Base-by-base conservation (phyloP, 2,113 vertebrate genomes). In the Melierax canorus region DNA sequence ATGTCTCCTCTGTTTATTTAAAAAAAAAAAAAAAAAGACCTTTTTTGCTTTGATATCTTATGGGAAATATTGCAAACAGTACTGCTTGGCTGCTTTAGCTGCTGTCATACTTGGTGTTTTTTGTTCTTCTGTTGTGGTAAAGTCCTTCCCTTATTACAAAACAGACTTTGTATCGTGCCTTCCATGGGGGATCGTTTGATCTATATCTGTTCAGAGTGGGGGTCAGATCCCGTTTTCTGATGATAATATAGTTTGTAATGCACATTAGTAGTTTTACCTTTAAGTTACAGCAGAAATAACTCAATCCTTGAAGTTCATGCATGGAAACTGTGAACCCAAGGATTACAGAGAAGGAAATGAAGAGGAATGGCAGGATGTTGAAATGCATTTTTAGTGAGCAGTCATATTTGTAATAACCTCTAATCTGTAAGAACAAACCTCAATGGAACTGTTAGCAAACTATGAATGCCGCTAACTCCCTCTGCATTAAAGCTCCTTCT, bases 21-120 rank as follows among this genome's bases (percentile, higher is more conserved):
- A 30, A 48, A 48, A 3, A 83, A 68, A 50, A 68, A 50, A 62
- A 26, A 36, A 29, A 9, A 14, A 26, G 22, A 7, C 7, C 24
- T 82, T 69, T 77, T 81, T 82, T 82, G 23, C 64, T 95, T 96
- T 97, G 83, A 60, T 93, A 81, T 45, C 23, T 92, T 71, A n/a
- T 2, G 11, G 48, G 53, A 89, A 89, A 36, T 84, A 43, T 2
- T 89, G 76, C 50, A 71, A 64, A 38, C 41, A 59, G n/a, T 60
- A 9, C 12, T 71, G 46, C 68, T 74, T 88, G 75, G 36, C 41
- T 91, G 24, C 45, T 71, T 76, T 45, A 93, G 38, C 79, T 96
- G 83, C 36, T 94, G 64, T 63, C 55, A 18, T 67, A 8, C 32
- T 68, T 2, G 1, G 11, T 41, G 1, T 71, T 15, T n/a, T 53